Conservation (phyloP, 2,888 invertebrate genomes). For the Aplocera efformata region DNA sequence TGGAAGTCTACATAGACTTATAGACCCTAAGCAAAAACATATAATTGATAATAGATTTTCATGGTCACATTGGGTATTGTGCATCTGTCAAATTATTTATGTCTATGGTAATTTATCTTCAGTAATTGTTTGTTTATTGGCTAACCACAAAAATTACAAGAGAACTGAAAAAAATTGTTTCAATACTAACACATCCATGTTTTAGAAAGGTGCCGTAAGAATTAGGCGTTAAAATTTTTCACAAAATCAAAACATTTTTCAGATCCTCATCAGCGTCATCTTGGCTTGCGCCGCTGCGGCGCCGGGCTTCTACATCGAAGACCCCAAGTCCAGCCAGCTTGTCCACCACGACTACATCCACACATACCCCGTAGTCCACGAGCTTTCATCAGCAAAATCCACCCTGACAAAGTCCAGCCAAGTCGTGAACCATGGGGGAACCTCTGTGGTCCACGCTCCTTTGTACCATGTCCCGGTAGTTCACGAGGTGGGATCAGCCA, state of each 20-base stretch:
- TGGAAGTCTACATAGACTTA: too few relatives aligned
- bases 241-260: slow-evolving; percentile 2
- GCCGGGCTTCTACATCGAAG: slow-evolving; percentile 42
- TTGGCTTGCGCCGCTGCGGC: slow-evolving; percentile 48
- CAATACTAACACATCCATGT: too few relatives aligned
- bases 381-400: slow-evolving; percentile 25
- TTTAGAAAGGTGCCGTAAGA: too few relatives aligned
- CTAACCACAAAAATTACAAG: neutral
- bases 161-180: too few relatives aligned
- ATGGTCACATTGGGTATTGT: too few relatives aligned
- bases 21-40: too few relatives aligned
- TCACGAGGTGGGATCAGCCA: slow-evolving; percentile 31
- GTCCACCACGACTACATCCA: slow-evolving; percentile 53
- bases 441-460: slow-evolving; percentile 33
- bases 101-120: neutral
- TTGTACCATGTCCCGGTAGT: slow-evolving; percentile 20
- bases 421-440: slow-evolving; percentile 49
- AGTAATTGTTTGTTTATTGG: neutral
- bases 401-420: slow-evolving; percentile 44
- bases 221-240: too few relatives aligned
- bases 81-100: neutral
- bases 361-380: slow-evolving; percentile 36
- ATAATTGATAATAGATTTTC: too few relatives aligned
- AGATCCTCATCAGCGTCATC: slow-evolving; percentile 41
- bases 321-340: slow-evolving; percentile 49